Percentiles rank a stretch among this genome's conserved stretches.
Evolutionary conservation across 2,888 invertebrate species (phyloP).

Genomic region (Apeira syringaria): DNA sequence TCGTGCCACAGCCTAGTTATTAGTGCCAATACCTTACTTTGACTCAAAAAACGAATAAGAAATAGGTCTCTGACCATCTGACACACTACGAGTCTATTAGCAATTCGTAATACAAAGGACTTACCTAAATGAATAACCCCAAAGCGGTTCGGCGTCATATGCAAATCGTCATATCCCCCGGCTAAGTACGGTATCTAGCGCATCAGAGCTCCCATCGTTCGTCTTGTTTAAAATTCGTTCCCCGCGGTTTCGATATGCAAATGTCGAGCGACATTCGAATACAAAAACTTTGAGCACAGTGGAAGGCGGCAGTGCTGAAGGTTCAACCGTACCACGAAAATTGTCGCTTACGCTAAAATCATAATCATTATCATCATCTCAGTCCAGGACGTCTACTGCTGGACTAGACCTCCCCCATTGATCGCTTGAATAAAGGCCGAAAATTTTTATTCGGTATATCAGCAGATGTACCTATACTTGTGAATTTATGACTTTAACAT

Average conservation of each 20-base stretch:
- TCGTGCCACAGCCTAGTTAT: too few relatives aligned
- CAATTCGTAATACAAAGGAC: slow-evolving; percentile 25
- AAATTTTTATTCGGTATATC: too few relatives aligned
- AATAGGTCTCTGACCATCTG: background rate
- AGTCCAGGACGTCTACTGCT: too few relatives aligned
- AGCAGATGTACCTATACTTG: too few relatives aligned
- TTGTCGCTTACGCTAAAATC: too few relatives aligned
- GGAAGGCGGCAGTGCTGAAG: slow-evolving; percentile 32
- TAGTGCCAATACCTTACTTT: too few relatives aligned
- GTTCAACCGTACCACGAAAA: too few relatives aligned
- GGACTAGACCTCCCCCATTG: too few relatives aligned
- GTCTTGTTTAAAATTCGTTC: slow-evolving; percentile 77
- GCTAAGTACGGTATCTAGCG: slow-evolving; percentile 54
- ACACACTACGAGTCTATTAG: slow-evolving; percentile 1
- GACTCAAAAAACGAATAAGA: too few relatives aligned
- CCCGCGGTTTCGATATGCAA: slow-evolving; percentile 75
- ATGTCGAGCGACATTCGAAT: slow-evolving; percentile 78
- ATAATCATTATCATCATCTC: too few relatives aligned
- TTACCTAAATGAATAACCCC: slow-evolving; percentile 53
- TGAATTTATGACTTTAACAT: too few relatives aligned
- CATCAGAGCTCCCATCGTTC: slow-evolving; percentile 60
- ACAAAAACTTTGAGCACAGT: slow-evolving; percentile 80
- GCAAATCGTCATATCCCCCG: slow-evolving; percentile 65
- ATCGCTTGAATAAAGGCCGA: too few relatives aligned
- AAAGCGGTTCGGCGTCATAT: slow-evolving; percentile 56